phyloP scores from a whole-genome alignment of 2,888 invertebrate species.

The Phortica okadai region DNA sequence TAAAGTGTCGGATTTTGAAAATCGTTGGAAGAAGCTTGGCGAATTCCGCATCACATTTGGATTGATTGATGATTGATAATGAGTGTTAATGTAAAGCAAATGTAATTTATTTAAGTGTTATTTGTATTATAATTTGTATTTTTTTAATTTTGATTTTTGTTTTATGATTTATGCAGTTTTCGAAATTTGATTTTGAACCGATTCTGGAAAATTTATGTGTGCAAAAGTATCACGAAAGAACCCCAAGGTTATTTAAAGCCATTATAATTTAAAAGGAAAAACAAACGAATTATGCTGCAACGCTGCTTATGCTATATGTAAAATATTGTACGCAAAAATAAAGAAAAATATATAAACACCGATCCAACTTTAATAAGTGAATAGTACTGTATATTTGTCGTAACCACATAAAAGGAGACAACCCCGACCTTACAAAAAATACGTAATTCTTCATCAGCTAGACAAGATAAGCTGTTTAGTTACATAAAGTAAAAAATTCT shows the following conservation, averaged over 20 bases:
- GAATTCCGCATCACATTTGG: too few relatives aligned
- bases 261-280: not conserved
- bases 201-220: not conserved
- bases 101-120: not conserved
- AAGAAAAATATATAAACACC: not conserved
- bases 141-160: not conserved
- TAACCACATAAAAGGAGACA: too few relatives aligned
- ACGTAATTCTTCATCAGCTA: too few relatives aligned
- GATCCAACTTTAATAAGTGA: not conserved
- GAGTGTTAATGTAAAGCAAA: not conserved
- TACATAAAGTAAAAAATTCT: too few relatives aligned
- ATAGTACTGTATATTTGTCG: too few relatives aligned
- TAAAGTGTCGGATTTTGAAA: too few relatives aligned
- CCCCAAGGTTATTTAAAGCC: not conserved
- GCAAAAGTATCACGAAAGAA: not conserved
- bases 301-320: slow-evolving; percentile 19
- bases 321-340: not conserved
- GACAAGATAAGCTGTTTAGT: too few relatives aligned
- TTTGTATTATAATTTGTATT: not conserved
- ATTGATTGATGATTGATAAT: not conserved
- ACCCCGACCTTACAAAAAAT: too few relatives aligned
- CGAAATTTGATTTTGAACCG: not conserved
- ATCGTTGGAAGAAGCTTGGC: too few relatives aligned
- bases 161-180: not conserved
- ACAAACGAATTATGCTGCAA: not conserved